Evolutionary conservation across 37 sponge, comb jelly and placozoan species (phyloP).

Genomic region (Hexactinellida sp.): DNA sequence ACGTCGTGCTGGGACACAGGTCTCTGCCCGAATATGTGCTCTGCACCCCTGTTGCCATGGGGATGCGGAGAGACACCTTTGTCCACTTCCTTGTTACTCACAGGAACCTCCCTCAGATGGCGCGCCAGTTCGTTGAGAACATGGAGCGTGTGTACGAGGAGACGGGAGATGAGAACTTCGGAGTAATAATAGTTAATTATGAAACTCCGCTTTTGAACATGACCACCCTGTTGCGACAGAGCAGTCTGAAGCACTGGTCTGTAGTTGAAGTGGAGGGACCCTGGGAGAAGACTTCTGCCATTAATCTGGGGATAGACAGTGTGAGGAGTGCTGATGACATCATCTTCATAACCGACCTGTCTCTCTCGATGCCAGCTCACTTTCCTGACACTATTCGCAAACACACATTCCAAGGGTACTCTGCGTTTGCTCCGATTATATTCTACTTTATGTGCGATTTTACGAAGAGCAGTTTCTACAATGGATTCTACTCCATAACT

Average conservation of each 20-base stretch:
- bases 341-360: neutral
- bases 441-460: neutral
- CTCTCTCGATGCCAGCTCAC: neutral
- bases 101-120: neutral
- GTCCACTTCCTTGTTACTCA: neutral
- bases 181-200: neutral
- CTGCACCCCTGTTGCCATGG: neutral
- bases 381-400: neutral
- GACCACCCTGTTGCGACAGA: neutral
- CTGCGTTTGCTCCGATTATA: neutral
- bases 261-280: neutral
- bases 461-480: neutral
- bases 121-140: neutral
- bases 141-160: neutral
- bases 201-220: neutral
- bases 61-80: neutral
- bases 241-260: conserved; percentile 4
- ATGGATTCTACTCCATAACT: neutral
- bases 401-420: neutral
- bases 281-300: conserved; percentile 2
- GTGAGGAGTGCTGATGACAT: conserved; percentile 1
- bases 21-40: neutral
- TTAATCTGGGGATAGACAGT: neutral
- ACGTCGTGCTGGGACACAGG: neutral
- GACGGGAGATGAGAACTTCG: neutral